phyloP scores from a whole-genome alignment of 2,797 vertebrate species.

The Streptopelia turtur region DNA sequence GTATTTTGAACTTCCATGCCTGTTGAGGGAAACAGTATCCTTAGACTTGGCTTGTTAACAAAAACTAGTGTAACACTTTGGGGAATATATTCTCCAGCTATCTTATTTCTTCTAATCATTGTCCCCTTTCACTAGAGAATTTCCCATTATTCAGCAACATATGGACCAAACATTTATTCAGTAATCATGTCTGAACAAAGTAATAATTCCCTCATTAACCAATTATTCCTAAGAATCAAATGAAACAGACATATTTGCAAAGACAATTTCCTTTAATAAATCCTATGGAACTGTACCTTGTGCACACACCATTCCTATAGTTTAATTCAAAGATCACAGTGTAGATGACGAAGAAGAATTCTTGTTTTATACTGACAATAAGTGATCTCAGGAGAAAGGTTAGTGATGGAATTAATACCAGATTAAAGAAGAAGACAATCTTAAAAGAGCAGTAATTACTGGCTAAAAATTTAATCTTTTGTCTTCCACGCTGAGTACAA shows the following conservation, averaged over 20 bases:
- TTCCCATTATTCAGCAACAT: conserved; percentile 81
- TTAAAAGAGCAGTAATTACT: not conserved
- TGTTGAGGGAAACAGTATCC: conserved; percentile 69
- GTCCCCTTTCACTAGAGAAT: conserved; percentile 78
- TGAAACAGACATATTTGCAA: conserved; percentile 76
- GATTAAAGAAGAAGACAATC: not conserved
- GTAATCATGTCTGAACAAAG: conserved; percentile 82
- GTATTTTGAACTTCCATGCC: conserved; percentile 62
- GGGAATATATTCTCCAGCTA: conserved; percentile 82
- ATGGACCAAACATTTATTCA: conserved; percentile 79
- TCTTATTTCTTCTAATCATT: conserved; percentile 84
- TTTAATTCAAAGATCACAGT: conserved; percentile 66
- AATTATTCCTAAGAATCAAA: conserved; percentile 79
- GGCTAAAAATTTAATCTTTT: not conserved
- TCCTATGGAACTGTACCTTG: conserved; percentile 68
- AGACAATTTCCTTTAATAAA: conserved; percentile 80
- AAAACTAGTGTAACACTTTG: conserved; percentile 70
- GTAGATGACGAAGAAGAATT: conserved; percentile 30
- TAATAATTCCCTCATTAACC: conserved; percentile 83
- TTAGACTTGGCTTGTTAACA: conserved; percentile 76
- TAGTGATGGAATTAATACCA: conserved; percentile 26
- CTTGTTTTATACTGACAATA: conserved; percentile 72
- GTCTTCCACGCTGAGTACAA: not conserved
- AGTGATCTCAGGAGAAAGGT: conserved; percentile 69
- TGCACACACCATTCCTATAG: conserved; percentile 34